Conservation (phyloP, 2,113 vertebrate species). For the Poeciliopsis occidentalis region DNA sequence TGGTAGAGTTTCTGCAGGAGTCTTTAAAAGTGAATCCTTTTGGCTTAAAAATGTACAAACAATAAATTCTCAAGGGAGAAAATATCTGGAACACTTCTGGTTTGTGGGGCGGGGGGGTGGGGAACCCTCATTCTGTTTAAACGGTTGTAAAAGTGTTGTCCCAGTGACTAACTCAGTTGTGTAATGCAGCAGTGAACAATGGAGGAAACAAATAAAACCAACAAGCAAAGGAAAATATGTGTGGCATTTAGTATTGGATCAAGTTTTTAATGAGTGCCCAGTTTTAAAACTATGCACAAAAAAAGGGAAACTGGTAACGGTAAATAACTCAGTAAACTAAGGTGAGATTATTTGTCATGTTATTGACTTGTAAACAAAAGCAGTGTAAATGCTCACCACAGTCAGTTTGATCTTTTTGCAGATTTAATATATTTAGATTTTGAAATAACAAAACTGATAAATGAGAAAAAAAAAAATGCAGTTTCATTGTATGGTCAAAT, state of each 20-base stretch:
- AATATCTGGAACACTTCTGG: conserved; percentile 12
- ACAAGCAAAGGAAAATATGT: conserved; percentile 70
- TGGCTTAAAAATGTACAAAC: background rate
- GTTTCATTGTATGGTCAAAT: background rate
- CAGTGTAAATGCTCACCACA: background rate
- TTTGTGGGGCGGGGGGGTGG: background rate
- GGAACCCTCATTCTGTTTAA: background rate
- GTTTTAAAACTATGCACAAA: background rate
- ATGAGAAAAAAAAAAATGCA: background rate
- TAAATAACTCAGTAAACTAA: background rate
- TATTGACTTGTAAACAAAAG: accelerated
- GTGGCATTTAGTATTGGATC: conserved; percentile 38
- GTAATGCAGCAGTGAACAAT: conserved; percentile 25
- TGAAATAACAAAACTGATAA: background rate
- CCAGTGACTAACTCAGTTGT: conserved; percentile 27
- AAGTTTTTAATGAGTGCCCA: background rate
- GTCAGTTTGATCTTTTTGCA: background rate
- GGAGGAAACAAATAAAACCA: conserved; percentile 59
- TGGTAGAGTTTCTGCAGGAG: too few species aligned
- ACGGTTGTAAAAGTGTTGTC: conserved; percentile 18
- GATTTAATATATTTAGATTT: background rate
- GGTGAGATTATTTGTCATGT: background rate
- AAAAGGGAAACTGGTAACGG: background rate
- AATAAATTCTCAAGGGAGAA: background rate
- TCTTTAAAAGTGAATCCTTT: too few species aligned